These are phyloP conservation scores for Heliconius cydno DNA, from an alignment of 2,888 invertebrate species.

Conservation along the genomic window DNA sequence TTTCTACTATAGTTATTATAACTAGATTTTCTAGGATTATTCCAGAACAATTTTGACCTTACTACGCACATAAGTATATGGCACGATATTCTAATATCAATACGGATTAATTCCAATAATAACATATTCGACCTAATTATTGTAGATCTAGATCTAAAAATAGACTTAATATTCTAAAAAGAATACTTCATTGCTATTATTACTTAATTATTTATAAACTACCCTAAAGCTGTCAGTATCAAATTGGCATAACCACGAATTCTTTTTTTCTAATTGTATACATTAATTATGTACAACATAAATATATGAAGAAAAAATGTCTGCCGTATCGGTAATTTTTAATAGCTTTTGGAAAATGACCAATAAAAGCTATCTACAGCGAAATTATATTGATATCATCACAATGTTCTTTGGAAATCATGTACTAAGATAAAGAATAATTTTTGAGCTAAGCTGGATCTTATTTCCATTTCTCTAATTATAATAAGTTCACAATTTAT, in stretches of 20 bases:
- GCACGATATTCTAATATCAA: constrained; percentile 18
- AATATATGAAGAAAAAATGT: too few relatives aligned
- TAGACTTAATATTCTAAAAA: neutral
- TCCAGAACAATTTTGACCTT: neutral
- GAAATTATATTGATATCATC: constrained; percentile 38
- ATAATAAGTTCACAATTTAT: too few relatives aligned
- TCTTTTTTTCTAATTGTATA: neutral
- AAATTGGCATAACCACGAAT: neutral
- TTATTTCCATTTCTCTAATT: neutral
- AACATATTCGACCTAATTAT: neutral
- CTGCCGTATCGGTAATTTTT: too few relatives aligned
- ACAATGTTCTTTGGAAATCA: constrained; percentile 52
- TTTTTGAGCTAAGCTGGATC: neutral
- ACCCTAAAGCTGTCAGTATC: neutral
- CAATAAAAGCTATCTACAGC: constrained; percentile 38
- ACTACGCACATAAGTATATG: constrained; percentile 4
- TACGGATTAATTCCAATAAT: neutral
- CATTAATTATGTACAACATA: too few relatives aligned
- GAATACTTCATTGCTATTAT: constrained; percentile 10
- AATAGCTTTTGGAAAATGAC: neutral
- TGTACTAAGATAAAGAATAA: neutral
- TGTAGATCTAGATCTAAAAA: constrained; percentile 4
- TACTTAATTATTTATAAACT: neutral
- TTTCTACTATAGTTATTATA: too few relatives aligned
- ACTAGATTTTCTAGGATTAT: neutral